Base-by-base conservation (phyloP, 1,140 invertebrate species). In the Zaprionus inermis region DNA sequence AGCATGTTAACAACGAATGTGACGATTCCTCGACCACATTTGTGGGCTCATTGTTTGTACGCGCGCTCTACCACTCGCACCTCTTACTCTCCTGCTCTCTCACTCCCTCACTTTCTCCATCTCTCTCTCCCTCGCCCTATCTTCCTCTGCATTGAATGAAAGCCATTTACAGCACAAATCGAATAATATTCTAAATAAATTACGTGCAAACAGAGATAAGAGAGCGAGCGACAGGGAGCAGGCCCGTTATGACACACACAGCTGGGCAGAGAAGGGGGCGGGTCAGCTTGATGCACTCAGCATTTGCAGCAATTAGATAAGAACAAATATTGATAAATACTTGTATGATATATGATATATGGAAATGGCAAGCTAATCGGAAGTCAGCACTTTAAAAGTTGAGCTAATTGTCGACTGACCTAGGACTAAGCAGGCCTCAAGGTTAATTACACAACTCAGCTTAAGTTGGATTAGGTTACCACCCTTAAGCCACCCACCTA, bases 131-230 rank as follows among this genome's bases (percentile, higher is more conserved):
- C 51, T 56, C 28, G 18, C 28, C 7, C 9, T 34, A 16, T 5
- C 28, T 34, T 1, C 20, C 5, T 11, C 46, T 67, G 58, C 68
- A 61, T 58, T 86, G 68, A 88, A 88, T 88, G 81, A 71, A 88
- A 90, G 71, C 84, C 84, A 89, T 89, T 88, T 84, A 84, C 65
- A 80, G 78, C 78, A 74, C 84, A 88, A 88, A 88, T 88, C 81
- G 84, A 89, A 88, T 84, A 81, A 89, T 88, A 84, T 84, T 84
- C 85, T 72, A 89, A 88, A 80, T 84, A 82, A 84, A 88, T 88
- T 89, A 88, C 80, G 77, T 78, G 67, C 85, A 89, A 89, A 81
- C 78, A 79, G 24, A 69, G 79, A 82, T 79, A 67, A 67, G 58
- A 46, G 38, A 64, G 79, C 82, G 58, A 46, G 38, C 64, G 79